These are phyloP conservation scores for Timandra comae DNA, from an alignment of 2,888 invertebrate species.

Conservation along the genomic window DNA sequence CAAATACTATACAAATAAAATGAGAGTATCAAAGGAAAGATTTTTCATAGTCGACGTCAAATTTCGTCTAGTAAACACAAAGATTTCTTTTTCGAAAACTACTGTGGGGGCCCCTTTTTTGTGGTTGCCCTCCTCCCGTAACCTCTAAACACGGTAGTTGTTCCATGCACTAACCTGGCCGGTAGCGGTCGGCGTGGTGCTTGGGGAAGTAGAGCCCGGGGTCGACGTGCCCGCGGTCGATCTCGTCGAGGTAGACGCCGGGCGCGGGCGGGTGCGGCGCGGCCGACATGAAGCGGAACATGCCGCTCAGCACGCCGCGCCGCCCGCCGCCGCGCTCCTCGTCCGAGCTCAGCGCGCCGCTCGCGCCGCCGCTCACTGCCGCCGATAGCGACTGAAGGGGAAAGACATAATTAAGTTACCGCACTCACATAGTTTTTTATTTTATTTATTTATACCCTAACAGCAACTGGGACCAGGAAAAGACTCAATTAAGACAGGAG, in stretches of 20 bases:
- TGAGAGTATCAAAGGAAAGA: too few species aligned
- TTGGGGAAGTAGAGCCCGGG: slow-evolving; percentile 95
- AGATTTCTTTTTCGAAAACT: too few species aligned
- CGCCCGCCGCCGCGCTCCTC: slow-evolving; percentile 57
- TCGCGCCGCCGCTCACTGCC: slow-evolving; percentile 34
- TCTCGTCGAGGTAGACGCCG: slow-evolving; percentile 94
- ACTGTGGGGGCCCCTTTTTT: too few species aligned
- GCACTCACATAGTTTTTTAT: too few species aligned
- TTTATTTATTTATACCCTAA: background rate
- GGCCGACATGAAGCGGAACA: slow-evolving; percentile 92
- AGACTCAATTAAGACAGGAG: too few species aligned
- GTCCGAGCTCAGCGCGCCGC: slow-evolving; percentile 64
- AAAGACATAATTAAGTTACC: too few species aligned
- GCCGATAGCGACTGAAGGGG: background rate
- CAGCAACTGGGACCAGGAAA: background rate
- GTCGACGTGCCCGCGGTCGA: slow-evolving; percentile 91
- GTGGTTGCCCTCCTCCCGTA: too few species aligned
- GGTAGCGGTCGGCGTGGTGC: slow-evolving; percentile 73
- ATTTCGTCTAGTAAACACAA: too few species aligned
- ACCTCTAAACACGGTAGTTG: too few species aligned
- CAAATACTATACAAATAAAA: too few species aligned
- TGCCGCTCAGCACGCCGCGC: slow-evolving; percentile 89
- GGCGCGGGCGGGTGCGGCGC: slow-evolving; percentile 68
- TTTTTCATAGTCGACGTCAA: too few species aligned
- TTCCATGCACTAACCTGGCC: slow-evolving; percentile 65